A percentile compares a stretch with the other conserved stretches of the same genome.
phyloP scores from a whole-genome alignment of 2,888 invertebrate species.

The Diadegma fenestrale region DNA sequence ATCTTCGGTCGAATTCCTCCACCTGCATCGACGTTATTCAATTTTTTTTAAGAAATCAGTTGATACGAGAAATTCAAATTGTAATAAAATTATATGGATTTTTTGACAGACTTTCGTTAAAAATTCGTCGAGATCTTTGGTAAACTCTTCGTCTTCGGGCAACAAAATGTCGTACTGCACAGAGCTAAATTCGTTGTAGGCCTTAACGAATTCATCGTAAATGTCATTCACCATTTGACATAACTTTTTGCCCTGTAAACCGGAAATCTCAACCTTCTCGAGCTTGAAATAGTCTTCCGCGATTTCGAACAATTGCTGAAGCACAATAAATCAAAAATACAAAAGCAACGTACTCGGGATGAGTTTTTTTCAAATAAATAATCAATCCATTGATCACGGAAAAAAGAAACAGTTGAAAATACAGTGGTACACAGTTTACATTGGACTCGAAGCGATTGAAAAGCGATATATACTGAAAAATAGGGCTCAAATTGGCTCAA shows the following conservation, averaged over 20 bases:
- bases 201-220: constrained; percentile 79
- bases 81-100: not conserved
- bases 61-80: not conserved
- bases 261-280: constrained; percentile 94
- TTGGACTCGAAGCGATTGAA: too few relatives aligned
- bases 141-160: constrained; percentile 89
- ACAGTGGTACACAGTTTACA: too few relatives aligned
- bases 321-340: not conserved
- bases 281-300: constrained; percentile 93
- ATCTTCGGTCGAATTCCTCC: constrained; percentile 90
- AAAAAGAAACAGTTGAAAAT: too few relatives aligned
- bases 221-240: constrained; percentile 86
- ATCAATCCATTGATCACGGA: not conserved
- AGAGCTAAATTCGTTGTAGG: constrained; percentile 79
- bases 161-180: constrained; percentile 91
- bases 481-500: too few relatives aligned
- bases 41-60: not conserved
- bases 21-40: constrained; percentile 78
- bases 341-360: not conserved
- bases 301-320: constrained; percentile 89
- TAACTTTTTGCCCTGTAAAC: constrained; percentile 88
- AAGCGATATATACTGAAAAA: too few relatives aligned
- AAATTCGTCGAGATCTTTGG: constrained; percentile 88
- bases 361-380: not conserved
- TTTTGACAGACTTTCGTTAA: constrained; percentile 85